phyloP scores from a whole-genome alignment of 2,888 invertebrate species.

The Drosophila multiciliata region DNA sequence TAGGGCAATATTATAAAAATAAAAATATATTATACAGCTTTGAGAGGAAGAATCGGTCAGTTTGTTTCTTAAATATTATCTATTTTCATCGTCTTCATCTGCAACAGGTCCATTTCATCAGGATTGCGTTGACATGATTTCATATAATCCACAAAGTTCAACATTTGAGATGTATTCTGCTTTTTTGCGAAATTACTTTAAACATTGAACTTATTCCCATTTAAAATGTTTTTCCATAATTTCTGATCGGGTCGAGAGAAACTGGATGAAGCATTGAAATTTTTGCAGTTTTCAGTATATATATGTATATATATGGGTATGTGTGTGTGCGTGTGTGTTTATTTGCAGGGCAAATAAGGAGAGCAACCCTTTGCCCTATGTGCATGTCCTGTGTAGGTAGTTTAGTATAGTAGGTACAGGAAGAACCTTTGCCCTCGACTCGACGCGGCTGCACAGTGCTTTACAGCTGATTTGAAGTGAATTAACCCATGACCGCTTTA shows the following conservation, averaged over 20 bases:
- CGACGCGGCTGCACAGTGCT: constrained; percentile 21
- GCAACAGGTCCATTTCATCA: not conserved
- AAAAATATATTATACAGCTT: not conserved
- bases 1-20: no score
- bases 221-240: not conserved
- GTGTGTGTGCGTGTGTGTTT: constrained; percentile 15
- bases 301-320: not conserved
- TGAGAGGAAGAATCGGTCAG: not conserved
- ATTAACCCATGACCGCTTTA: constrained; percentile 78
- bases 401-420: constrained; percentile 1
- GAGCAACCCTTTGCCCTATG: constrained; percentile 54
- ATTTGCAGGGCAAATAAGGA: constrained; percentile 14
- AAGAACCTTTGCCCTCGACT: constrained; percentile 16
- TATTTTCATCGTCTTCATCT: not conserved
- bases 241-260: not conserved
- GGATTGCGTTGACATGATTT: no score
- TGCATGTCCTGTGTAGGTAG: not conserved
- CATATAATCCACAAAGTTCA: no score
- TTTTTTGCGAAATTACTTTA: not conserved
- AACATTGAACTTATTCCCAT: not conserved
- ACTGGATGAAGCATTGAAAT: constrained; percentile 11
- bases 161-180: no score
- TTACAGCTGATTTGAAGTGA: constrained; percentile 68
- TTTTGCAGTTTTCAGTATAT: constrained; percentile 21
- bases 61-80: not conserved